phyloP scores from a whole-genome alignment of 2,797 vertebrate species.

The Acipenser ruthenus region DNA sequence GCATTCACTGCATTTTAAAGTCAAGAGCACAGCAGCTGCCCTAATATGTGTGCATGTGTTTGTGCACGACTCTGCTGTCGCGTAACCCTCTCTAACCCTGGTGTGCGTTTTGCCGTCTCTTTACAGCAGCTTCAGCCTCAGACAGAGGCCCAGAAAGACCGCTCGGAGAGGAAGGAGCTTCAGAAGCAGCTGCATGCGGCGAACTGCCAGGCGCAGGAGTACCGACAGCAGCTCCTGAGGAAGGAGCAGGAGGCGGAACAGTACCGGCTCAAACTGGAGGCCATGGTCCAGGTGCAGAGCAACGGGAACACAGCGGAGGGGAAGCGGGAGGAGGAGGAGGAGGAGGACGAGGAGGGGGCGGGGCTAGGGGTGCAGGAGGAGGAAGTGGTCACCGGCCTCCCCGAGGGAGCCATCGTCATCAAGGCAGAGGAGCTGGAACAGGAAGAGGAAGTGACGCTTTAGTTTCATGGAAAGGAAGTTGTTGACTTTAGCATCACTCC shows the following conservation, averaged over 20 bases:
- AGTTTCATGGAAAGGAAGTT: background rate
- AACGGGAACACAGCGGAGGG: slow-evolving; percentile 28
- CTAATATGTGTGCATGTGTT: too few species aligned
- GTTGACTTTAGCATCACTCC: background rate
- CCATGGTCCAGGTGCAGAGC: slow-evolving; percentile 56
- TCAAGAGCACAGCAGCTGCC: too few species aligned
- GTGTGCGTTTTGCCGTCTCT: background rate
- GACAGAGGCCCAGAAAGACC: slow-evolving; percentile 35
- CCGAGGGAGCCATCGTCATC: slow-evolving; percentile 57
- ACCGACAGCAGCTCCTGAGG: slow-evolving; percentile 67
- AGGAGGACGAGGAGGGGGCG: slow-evolving; percentile 23
- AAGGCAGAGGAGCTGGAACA: slow-evolving; percentile 45
- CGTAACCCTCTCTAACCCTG: background rate
- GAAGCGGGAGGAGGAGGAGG: background rate
- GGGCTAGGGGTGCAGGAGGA: slow-evolving; percentile 34
- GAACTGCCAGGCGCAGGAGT: slow-evolving; percentile 70
- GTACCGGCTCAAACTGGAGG: slow-evolving; percentile 69
- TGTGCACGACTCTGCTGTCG: background rate
- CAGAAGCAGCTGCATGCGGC: slow-evolving; percentile 71
- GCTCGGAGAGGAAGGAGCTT: slow-evolving; percentile 33
- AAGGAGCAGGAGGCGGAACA: slow-evolving; percentile 81
- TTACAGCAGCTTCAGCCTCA: background rate
- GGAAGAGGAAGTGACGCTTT: slow-evolving; percentile 19
- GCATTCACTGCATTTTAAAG: too few species aligned
- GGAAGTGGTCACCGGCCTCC: slow-evolving; percentile 52